Conservation (phyloP, 2,113 vertebrate genomes). For the Hiodon tergisus region DNA sequence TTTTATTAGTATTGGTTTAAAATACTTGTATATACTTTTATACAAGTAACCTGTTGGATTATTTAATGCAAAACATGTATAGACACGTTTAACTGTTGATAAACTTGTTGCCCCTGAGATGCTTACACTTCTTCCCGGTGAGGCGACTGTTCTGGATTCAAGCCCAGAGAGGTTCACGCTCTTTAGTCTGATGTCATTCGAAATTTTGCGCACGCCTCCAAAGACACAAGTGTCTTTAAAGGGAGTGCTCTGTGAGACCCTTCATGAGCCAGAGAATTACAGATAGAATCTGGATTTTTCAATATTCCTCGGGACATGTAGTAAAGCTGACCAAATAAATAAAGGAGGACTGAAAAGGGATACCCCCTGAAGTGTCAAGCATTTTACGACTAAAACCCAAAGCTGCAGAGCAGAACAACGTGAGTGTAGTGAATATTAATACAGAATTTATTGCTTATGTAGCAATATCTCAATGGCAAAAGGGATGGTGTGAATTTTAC, state of each 20-base stretch:
- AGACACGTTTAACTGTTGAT: no score
- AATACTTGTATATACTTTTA: background rate
- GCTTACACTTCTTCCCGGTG: no score
- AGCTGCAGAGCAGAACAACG: background rate
- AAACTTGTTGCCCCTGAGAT: no score
- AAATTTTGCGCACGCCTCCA: no score
- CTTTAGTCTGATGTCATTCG: no score
- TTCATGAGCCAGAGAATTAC: background rate
- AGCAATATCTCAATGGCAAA: background rate
- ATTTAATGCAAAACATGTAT: no score
- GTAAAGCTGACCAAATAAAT: constrained; percentile 1
- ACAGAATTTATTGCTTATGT: background rate
- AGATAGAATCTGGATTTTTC: background rate
- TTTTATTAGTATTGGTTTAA: background rate
- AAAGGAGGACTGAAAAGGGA: background rate
- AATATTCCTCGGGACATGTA: background rate
- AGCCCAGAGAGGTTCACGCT: no score
- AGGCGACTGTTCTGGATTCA: no score
- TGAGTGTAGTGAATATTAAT: constrained; percentile 1
- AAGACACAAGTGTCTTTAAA: no score
- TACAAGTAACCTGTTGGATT: no score
- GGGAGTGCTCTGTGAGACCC: no score
- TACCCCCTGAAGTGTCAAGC: background rate
- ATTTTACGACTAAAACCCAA: background rate
- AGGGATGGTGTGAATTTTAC: constrained; percentile 22